Evolutionary conservation across 2,888 invertebrate species (phyloP).

Genomic region (Tortrix viridana): DNA sequence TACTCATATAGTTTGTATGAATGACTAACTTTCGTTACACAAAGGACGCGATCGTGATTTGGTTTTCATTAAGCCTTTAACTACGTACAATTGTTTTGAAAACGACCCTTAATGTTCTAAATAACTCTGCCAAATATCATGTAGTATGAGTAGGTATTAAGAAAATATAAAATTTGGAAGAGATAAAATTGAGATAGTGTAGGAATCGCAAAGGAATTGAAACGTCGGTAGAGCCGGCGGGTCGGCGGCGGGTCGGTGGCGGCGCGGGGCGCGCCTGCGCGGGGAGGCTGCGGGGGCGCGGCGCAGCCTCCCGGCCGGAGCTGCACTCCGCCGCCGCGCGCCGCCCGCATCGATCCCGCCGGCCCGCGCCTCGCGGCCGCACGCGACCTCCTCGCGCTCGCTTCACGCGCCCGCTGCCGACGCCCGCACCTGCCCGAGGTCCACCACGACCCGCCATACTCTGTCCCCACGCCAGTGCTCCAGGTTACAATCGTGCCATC

Average conservation of each 20-base stretch:
- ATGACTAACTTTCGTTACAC: too few species aligned
- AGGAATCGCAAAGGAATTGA: slow-evolving; percentile 70
- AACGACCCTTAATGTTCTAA: too few species aligned
- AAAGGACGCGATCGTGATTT: too few species aligned
- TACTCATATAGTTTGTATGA: too few species aligned
- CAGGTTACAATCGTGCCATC: slow-evolving; percentile 66
- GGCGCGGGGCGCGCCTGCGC: slow-evolving; percentile 47
- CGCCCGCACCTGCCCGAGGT: slow-evolving; percentile 42
- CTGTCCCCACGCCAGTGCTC: slow-evolving; percentile 60
- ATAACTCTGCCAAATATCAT: too few species aligned
- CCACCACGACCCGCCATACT: slow-evolving; percentile 39
- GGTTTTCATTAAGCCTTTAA: too few species aligned
- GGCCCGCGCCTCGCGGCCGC: slow-evolving; percentile 52
- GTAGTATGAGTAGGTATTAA: too few species aligned
- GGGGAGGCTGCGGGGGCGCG: slow-evolving; percentile 64
- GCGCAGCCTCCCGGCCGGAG: slow-evolving; percentile 71
- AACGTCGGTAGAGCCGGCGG: slow-evolving; percentile 59
- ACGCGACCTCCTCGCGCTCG: slow-evolving; percentile 43
- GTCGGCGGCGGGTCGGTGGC: slow-evolving; percentile 47
- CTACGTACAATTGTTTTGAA: too few species aligned
- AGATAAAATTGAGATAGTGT: slow-evolving; percentile 35
- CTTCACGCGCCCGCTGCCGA: slow-evolving; percentile 63
- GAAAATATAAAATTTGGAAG: background rate
- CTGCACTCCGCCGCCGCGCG: slow-evolving; percentile 82
- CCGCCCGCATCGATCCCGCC: slow-evolving; percentile 56